A percentile compares a stretch with the other conserved stretches of the same genome.
These are phyloP conservation scores for Thyatira batis DNA, from an alignment of 2,888 invertebrate genomes.

Conservation along the genomic window DNA sequence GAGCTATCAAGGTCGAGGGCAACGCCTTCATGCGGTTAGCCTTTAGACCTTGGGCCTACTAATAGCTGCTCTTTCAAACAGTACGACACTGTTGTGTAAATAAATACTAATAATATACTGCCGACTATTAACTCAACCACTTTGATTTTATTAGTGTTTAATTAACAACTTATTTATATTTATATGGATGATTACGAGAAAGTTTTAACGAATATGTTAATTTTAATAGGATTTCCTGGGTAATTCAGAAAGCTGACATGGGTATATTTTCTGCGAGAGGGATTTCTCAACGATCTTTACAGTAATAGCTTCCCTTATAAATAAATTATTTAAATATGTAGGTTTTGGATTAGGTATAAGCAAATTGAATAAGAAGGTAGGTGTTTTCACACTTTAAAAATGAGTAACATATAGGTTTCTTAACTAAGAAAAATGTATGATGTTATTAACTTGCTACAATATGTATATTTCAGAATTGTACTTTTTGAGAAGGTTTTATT, in stretches of 20 bases:
- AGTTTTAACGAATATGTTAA: neutral
- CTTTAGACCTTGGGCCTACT: constrained; percentile 1
- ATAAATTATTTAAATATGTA: neutral
- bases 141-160: neutral
- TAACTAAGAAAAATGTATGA: too few relatives aligned
- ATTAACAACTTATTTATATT: neutral
- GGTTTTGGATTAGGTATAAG: too few relatives aligned
- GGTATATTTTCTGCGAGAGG: neutral
- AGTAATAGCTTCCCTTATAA: too few relatives aligned
- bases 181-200: neutral
- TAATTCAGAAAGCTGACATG: neutral
- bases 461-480: too few relatives aligned
- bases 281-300: neutral
- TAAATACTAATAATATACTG: neutral
- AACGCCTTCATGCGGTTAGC: constrained; percentile 3
- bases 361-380: too few relatives aligned
- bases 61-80: neutral
- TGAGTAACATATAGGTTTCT: too few relatives aligned
- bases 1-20: constrained; percentile 2
- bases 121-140: neutral
- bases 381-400: too few relatives aligned
- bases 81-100: neutral
- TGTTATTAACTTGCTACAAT: too few relatives aligned
- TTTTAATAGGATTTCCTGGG: neutral
- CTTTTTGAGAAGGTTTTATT: too few relatives aligned